Evolutionary conservation across 2,113 vertebrate genomes (phyloP).

Genomic region (Tetrax tetrax): DNA sequence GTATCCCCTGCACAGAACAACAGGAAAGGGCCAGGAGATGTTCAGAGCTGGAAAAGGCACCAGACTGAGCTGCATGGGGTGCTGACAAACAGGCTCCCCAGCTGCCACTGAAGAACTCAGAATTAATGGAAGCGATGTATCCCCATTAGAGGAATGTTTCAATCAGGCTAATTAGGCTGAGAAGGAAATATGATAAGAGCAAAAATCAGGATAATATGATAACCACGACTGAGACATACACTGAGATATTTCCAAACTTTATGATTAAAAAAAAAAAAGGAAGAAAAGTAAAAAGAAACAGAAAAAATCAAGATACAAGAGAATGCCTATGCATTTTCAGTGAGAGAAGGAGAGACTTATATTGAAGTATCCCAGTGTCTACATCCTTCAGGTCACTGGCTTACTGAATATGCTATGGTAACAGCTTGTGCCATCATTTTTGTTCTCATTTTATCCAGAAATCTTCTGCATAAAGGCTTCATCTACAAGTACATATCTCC

Average conservation of each 20-base stretch:
- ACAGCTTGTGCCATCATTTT: not conserved
- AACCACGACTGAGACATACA: not conserved
- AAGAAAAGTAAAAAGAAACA: not conserved
- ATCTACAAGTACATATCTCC: not conserved
- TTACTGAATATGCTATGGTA: not conserved
- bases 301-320: not conserved
- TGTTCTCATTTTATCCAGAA: not conserved
- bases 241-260: not conserved
- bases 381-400: not conserved
- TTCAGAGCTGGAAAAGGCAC: not conserved
- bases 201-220: not conserved
- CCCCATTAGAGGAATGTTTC: not conserved
- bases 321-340: not conserved
- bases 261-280: not conserved
- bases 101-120: not conserved
- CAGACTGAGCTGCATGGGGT: accelerated
- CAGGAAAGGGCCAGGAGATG: not conserved
- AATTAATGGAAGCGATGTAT: not conserved
- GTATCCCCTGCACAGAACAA: not conserved
- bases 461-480: not conserved
- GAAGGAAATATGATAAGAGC: not conserved
- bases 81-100: not conserved
- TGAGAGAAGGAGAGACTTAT: not conserved
- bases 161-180: not conserved
- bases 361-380: not conserved